These are phyloP conservation scores for Anastrepha ludens DNA, from an alignment of 1,140 invertebrate genomes.

Conservation along the genomic window DNA sequence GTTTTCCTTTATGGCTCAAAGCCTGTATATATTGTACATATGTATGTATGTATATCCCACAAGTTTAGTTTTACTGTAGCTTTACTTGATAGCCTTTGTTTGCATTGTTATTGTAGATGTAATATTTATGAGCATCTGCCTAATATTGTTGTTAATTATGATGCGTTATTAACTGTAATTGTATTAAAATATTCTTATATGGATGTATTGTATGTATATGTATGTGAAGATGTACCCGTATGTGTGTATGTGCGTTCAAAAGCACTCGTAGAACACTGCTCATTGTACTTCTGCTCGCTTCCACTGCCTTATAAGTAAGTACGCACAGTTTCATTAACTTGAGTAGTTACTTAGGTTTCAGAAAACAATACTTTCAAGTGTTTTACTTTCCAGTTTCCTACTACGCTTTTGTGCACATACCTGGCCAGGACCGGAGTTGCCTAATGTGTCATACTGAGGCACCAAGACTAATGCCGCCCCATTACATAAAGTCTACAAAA, in stretches of 20 bases:
- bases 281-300: not conserved
- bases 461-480: no score
- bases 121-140: not conserved
- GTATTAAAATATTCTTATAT: not conserved
- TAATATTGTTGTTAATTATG: not conserved
- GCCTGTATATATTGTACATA: not conserved
- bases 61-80: not conserved
- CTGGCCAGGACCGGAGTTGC: no score
- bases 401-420: no score
- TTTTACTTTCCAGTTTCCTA: not conserved
- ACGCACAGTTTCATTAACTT: not conserved
- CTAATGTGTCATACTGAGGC: no score
- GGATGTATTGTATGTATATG: not conserved
- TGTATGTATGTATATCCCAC: not conserved
- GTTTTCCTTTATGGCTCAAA: not conserved
- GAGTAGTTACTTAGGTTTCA: not conserved
- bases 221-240: not conserved
- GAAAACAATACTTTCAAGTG: not conserved
- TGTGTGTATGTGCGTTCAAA: not conserved
- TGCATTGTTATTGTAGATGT: not conserved
- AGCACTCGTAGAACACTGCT: not conserved
- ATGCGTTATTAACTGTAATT: constrained; percentile 8
- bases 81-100: not conserved
- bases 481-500: no score
- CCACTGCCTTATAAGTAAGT: not conserved